Conservation (phyloP, 1,140 invertebrate species). For the Zaprionus vittiger region DNA sequence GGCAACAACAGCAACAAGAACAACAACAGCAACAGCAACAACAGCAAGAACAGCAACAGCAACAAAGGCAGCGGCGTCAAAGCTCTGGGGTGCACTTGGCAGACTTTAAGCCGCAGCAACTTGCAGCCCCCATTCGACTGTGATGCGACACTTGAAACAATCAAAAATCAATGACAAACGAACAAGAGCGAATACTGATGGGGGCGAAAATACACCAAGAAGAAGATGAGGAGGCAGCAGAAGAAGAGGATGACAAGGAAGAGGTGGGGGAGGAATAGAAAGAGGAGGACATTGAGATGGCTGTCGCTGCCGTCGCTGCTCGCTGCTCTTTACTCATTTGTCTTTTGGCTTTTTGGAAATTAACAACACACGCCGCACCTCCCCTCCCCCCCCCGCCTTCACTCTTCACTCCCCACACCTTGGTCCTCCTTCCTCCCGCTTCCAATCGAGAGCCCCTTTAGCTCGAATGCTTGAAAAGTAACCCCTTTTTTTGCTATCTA, state of each 20-base stretch:
- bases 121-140: conserved; percentile 26
- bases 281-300: conserved; percentile 69
- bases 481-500: conserved; percentile 68
- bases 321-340: conserved; percentile 77
- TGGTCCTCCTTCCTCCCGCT: not conserved
- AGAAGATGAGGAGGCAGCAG: conserved; percentile 15
- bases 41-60: conserved; percentile 37
- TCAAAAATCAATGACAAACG: conserved; percentile 79
- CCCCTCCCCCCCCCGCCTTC: not conserved
- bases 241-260: conserved; percentile 28
- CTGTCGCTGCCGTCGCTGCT: conserved; percentile 21
- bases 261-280: conserved; percentile 10
- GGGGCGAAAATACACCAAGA: conserved; percentile 24
- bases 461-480: conserved; percentile 60
- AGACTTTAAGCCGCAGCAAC: conserved; percentile 51
- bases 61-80: conserved; percentile 74
- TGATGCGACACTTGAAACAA: conserved; percentile 72
- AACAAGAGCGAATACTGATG: conserved; percentile 11
- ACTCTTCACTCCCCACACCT: not conserved
- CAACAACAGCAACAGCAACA: conserved; percentile 5
- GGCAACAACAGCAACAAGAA: conserved; percentile 37
- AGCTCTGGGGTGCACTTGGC: conserved; percentile 79
- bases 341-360: conserved; percentile 81
- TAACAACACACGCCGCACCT: conserved; percentile 65
- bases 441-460: conserved; percentile 27